phyloP scores from a whole-genome alignment of 2,113 vertebrate species.

The Haemorhous mexicanus region DNA sequence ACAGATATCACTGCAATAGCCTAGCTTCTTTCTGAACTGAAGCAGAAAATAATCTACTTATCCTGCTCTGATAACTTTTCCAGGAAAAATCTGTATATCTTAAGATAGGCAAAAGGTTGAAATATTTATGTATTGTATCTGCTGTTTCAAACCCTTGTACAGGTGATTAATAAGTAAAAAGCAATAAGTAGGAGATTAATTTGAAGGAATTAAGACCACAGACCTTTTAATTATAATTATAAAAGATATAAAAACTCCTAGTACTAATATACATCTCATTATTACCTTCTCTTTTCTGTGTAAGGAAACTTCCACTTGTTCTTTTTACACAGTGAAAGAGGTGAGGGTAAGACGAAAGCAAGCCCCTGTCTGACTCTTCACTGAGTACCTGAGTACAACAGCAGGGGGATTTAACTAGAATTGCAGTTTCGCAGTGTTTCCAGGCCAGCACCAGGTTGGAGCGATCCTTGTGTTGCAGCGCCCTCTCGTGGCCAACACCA shows the following conservation, averaged over 20 bases:
- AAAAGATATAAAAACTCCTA: neutral
- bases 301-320: neutral
- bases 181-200: neutral
- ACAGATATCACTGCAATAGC: neutral
- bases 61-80: neutral
- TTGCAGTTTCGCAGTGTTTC: neutral
- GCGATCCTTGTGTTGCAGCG: neutral
- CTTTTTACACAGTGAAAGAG: neutral
- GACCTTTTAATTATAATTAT: neutral
- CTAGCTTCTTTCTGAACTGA: neutral
- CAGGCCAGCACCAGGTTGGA: neutral
- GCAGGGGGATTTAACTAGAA: neutral
- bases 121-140: neutral
- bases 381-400: neutral
- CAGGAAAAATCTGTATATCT: neutral
- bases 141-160: neutral
- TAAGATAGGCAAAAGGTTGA: neutral
- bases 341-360: neutral
- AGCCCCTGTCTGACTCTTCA: neutral
- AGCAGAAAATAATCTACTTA: neutral
- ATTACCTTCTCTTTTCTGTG: neutral
- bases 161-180: neutral
- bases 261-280: neutral
- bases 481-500: slow-evolving; percentile 58
- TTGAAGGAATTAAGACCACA: neutral